Percentiles rank a stretch among this genome's conserved stretches.
phyloP scores from a whole-genome alignment of 35 echinoderm and acorn worm genomes.

The Ophiothrix spiculata region DNA sequence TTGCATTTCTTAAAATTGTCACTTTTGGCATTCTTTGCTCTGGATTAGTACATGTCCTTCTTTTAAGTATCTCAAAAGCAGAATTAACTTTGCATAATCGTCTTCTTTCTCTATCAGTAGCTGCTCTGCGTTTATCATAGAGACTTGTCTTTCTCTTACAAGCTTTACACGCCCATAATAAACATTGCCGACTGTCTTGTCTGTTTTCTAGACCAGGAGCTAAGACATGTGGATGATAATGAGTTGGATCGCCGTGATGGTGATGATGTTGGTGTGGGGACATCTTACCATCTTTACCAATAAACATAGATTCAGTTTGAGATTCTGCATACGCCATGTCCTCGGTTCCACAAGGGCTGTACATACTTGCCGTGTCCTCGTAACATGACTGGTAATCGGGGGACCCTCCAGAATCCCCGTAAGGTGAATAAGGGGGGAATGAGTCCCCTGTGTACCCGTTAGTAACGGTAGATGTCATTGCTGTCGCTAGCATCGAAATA shows the following conservation, averaged over 20 bases:
- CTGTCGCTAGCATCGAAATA: not conserved
- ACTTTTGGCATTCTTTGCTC: conserved; percentile 81
- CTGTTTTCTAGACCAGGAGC: not conserved
- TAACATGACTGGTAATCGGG: not conserved
- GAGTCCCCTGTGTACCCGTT: not conserved
- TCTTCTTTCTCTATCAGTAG: conserved; percentile 77
- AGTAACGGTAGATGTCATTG: not conserved
- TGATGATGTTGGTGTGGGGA: not conserved
- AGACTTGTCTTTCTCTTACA: conserved; percentile 69
- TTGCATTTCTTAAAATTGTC: conserved; percentile 90
- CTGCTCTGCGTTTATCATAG: conserved; percentile 75
- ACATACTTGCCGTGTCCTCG: not conserved
- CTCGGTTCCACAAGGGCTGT: not conserved
- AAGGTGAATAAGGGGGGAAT: not conserved
- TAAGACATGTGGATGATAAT: not conserved
- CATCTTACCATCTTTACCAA: not conserved
- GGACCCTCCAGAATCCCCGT: not conserved
- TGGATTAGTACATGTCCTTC: conserved; percentile 72
- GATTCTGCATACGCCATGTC: conserved; percentile 4
- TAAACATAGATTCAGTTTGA: conserved; percentile 1
- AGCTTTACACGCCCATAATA: conserved; percentile 77
- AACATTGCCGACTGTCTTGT: conserved; percentile 44
- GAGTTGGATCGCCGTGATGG: not conserved
- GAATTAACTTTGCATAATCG: conserved; percentile 82
- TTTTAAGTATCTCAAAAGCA: conserved; percentile 87